Percentiles rank a stretch among this genome's conserved stretches.
Evolutionary conservation across 2,888 invertebrate species (phyloP).

Genomic region (Mimumesa dahlbomi): DNA sequence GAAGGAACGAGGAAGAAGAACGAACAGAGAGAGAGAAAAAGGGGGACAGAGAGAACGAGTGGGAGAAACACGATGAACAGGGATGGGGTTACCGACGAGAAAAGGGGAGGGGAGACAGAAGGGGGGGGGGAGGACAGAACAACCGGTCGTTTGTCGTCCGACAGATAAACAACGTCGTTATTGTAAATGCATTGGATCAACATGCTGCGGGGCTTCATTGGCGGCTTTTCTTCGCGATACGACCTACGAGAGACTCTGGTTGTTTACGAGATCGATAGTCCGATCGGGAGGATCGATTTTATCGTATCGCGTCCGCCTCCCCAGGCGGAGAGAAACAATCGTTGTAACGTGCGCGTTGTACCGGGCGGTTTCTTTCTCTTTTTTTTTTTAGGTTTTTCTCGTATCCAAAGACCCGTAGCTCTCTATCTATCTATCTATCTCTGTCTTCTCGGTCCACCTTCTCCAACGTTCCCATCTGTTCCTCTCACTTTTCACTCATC

Average conservation of each 20-base stretch:
- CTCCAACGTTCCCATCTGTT: background rate
- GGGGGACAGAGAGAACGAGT: background rate
- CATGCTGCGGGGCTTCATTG: conserved; percentile 68
- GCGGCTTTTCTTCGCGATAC: conserved; percentile 68
- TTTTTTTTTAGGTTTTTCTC: conserved; percentile 50
- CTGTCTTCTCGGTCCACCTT: conserved; percentile 15
- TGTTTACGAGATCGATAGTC: conserved; percentile 67
- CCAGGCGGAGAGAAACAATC: conserved; percentile 63
- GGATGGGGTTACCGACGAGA: background rate
- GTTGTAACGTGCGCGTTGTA: conserved; percentile 61
- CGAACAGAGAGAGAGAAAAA: background rate
- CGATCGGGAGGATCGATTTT: conserved; percentile 62
- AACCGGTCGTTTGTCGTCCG: conserved; percentile 69
- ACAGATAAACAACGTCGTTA: conserved; percentile 72
- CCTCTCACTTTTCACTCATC: conserved; percentile 17
- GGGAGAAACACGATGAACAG: conserved; percentile 24
- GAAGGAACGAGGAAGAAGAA: conserved; percentile 15
- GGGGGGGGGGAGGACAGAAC: conserved; percentile 42
- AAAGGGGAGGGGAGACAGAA: background rate
- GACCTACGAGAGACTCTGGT: conserved; percentile 40
- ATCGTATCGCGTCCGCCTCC: conserved; percentile 60
- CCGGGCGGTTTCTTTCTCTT: conserved; percentile 35
- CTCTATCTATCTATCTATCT: conserved; percentile 9
- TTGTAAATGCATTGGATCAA: conserved; percentile 72
- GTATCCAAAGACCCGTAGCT: conserved; percentile 49